Percentiles rank a stretch among this genome's conserved stretches.
Evolutionary conservation across 2,113 vertebrate species (phyloP).

Genomic region (Pedetes capensis): DNA sequence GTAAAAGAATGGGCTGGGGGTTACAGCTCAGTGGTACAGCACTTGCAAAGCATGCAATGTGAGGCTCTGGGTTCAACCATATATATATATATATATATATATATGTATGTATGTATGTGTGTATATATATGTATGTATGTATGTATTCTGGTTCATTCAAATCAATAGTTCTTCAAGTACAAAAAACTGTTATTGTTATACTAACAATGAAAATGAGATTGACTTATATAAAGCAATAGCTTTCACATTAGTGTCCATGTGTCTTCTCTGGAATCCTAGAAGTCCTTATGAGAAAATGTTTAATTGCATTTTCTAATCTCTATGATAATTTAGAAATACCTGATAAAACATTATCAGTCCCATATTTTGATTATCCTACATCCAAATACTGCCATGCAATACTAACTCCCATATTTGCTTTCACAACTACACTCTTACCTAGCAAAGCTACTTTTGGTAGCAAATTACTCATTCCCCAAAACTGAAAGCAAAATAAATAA

Average conservation of each 20-base stretch:
- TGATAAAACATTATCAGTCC: not conserved
- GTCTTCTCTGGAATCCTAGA: not conserved
- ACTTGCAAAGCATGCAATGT: no score
- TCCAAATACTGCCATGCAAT: not conserved
- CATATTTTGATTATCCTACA: not conserved
- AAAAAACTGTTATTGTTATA: not conserved
- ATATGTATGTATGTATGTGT: no score
- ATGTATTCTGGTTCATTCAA: not conserved
- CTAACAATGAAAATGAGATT: constrained; percentile 22
- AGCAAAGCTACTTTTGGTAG: not conserved
- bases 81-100: no score
- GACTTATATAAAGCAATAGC: not conserved
- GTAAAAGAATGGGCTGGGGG: no score
- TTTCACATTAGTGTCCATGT: not conserved
- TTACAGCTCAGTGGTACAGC: no score
- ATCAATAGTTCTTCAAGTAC: not conserved
- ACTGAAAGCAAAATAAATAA: constrained; percentile 14
- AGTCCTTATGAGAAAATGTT: not conserved
- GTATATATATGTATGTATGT: no score
- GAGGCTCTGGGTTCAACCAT: no score
- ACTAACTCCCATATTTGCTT: not conserved
- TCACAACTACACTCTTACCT: not conserved
- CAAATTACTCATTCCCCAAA: not conserved
- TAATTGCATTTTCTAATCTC: not conserved
- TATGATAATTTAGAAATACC: constrained; percentile 8